These are phyloP conservation scores for Vimba vimba DNA, from an alignment of 2,113 vertebrate species.

Conservation along the genomic window DNA sequence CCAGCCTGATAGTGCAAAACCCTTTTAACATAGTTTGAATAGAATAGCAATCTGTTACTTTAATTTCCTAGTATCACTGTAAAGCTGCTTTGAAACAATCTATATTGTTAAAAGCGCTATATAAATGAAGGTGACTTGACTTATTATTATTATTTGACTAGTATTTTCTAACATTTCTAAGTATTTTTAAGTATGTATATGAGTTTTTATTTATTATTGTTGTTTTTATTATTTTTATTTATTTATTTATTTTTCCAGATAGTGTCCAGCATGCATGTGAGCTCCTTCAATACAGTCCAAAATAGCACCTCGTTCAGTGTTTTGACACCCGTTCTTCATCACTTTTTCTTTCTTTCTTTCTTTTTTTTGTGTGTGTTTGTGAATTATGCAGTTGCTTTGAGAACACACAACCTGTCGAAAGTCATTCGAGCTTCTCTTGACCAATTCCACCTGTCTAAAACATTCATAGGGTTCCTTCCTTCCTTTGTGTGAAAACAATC, in stretches of 20 bases:
- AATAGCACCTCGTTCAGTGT: neutral
- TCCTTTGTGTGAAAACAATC: conserved; percentile 48
- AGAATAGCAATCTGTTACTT: too few species aligned
- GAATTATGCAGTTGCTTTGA: conserved; percentile 49
- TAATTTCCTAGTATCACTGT: too few species aligned
- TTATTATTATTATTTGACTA: too few species aligned
- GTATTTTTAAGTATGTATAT: too few species aligned
- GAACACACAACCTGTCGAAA: conserved; percentile 5
- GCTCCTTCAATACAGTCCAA: neutral
- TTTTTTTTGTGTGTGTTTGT: neutral
- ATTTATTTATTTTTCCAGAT: neutral
- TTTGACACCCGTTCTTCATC: conserved; percentile 19
- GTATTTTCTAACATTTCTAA: too few species aligned
- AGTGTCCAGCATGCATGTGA: neutral
- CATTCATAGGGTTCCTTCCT: conserved; percentile 18
- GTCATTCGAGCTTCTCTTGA: conserved; percentile 23
- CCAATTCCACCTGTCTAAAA: conserved; percentile 26
- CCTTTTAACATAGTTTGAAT: too few species aligned
- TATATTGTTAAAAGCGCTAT: too few species aligned
- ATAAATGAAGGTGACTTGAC: too few species aligned
- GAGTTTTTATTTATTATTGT: too few species aligned
- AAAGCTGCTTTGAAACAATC: too few species aligned
- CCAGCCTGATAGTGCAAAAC: neutral
- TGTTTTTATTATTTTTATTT: too few species aligned
- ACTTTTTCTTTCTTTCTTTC: neutral